A percentile compares a stretch with the other conserved stretches of the same genome.
These are phyloP conservation scores for Platalea minor DNA, from an alignment of 2,797 vertebrate species.

Conservation along the genomic window DNA sequence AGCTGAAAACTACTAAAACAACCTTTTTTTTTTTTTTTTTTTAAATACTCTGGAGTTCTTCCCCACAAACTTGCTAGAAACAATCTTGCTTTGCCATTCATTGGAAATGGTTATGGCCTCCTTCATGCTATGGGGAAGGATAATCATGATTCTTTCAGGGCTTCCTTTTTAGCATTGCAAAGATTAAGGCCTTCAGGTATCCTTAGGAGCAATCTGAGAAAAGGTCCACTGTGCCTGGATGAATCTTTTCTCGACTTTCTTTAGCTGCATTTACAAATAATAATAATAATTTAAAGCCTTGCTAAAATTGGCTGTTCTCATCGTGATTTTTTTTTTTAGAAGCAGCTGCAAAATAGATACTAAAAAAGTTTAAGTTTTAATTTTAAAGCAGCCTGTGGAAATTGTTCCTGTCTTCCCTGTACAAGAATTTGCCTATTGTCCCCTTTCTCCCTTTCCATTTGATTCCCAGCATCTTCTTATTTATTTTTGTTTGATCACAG, in stretches of 20 bases:
- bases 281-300: not conserved
- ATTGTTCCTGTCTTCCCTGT: not conserved
- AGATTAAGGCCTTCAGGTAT: not conserved
- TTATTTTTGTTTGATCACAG: not conserved
- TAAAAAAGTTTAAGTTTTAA: not conserved
- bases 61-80: not conserved
- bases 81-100: not conserved
- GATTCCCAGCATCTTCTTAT: not conserved
- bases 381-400: not conserved
- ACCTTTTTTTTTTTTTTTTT: no score
- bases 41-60: not conserved
- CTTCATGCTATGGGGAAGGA: not conserved
- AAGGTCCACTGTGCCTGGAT: not conserved
- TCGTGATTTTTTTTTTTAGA: not conserved
- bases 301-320: not conserved
- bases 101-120: not conserved
- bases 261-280: not conserved
- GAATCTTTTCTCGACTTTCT: not conserved
- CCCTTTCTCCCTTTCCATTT: not conserved
- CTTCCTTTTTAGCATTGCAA: not conserved
- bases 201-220: not conserved
- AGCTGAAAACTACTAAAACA: not conserved
- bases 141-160: not conserved
- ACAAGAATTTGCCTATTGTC: not conserved
- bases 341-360: not conserved